Conservation (phyloP, 2,113 vertebrate genomes). For the Grus americana region DNA sequence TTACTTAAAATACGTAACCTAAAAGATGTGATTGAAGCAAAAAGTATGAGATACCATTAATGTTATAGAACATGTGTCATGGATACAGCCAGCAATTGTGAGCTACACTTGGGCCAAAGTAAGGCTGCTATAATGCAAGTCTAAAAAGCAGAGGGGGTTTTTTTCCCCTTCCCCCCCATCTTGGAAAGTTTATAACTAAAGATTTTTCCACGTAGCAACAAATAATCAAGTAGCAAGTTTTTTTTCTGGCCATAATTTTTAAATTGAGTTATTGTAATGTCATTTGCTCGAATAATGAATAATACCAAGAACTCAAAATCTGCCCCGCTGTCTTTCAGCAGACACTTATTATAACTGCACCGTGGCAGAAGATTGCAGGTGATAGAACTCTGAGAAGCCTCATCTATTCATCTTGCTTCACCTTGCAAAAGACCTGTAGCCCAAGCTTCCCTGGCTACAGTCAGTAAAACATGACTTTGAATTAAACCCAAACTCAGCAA, state of each 20-base stretch:
- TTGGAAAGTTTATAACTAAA: not conserved
- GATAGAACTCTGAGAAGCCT: not conserved
- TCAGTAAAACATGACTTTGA: not conserved
- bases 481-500: not conserved
- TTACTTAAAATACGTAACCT: not conserved
- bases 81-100: not conserved
- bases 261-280: not conserved
- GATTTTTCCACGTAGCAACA: not conserved
- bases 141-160: not conserved
- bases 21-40: not conserved
- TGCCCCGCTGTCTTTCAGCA: not conserved
- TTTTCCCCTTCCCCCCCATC: not conserved
- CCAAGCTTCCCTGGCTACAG: not conserved
- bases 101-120: not conserved
- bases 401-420: not conserved
- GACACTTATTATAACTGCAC: not conserved
- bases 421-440: not conserved
- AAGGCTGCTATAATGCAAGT: not conserved
- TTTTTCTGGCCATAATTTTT: not conserved
- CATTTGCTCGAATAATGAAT: conserved; percentile 30
- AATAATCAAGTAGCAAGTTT: not conserved
- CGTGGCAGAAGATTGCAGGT: not conserved
- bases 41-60: not conserved
- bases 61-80: accelerated
- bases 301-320: not conserved